Evolutionary conservation across 1,140 invertebrate species (phyloP).

Genomic region (Parasteatoda tepidariorum): DNA sequence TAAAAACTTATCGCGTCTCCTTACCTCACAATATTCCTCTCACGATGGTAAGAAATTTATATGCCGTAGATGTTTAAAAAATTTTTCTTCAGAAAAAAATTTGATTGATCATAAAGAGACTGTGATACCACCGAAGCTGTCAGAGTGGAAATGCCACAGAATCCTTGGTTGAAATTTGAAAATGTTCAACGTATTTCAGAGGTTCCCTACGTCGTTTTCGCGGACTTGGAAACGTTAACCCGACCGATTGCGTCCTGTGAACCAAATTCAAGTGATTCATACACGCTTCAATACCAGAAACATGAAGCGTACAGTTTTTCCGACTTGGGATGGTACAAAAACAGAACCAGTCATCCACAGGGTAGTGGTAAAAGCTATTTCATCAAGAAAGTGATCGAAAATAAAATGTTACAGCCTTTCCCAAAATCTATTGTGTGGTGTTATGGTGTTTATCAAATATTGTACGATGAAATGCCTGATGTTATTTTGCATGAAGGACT

Average conservation of each 20-base stretch:
- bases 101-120: too few species aligned
- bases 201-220: neutral
- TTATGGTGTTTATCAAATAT: neutral
- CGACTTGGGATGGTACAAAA: neutral
- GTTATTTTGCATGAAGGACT: neutral
- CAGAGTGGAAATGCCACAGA: neutral
- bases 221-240: neutral
- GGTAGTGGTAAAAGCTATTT: too few species aligned
- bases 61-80: too few species aligned
- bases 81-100: too few species aligned
- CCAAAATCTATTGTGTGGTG: neutral
- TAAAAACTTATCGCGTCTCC: too few species aligned
- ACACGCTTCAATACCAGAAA: neutral
- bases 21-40: too few species aligned
- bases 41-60: too few species aligned
- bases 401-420: too few species aligned
- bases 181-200: neutral
- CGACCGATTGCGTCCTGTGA: neutral
- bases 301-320: neutral
- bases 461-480: neutral
- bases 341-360: neutral
- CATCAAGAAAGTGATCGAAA: too few species aligned
- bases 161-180: neutral
- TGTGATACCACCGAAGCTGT: neutral
- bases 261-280: neutral